A percentile compares a stretch with the other conserved stretches of the same genome.
Evolutionary conservation across 2,888 invertebrate species (phyloP).

Genomic region (Eupsilia transversa): DNA sequence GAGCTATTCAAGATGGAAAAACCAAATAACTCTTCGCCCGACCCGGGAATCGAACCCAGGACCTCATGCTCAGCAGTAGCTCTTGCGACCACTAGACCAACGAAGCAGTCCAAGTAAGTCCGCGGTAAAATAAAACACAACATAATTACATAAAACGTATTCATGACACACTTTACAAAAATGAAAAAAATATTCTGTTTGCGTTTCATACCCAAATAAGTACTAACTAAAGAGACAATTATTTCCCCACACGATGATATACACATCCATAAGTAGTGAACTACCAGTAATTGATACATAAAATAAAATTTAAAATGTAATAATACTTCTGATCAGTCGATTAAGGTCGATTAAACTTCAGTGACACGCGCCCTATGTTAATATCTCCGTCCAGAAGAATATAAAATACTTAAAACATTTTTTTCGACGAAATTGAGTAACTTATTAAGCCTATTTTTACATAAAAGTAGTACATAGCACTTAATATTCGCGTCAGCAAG

Average conservation of each 20-base stretch:
- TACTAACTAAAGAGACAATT: constrained; percentile 40
- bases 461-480: constrained; percentile 72
- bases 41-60: too few relatives aligned
- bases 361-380: constrained; percentile 64
- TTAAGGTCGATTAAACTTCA: constrained; percentile 58
- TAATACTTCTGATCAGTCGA: constrained; percentile 44
- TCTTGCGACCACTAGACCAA: too few relatives aligned
- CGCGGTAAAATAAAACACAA: too few relatives aligned
- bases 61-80: too few relatives aligned
- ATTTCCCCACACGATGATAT: constrained; percentile 42
- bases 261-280: constrained; percentile 42
- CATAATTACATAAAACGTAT: constrained; percentile 34
- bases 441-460: constrained; percentile 69
- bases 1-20: too few relatives aligned
- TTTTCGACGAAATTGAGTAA: constrained; percentile 62
- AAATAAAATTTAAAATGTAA: constrained; percentile 50
- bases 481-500: constrained; percentile 83
- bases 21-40: too few relatives aligned
- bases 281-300: constrained; percentile 53
- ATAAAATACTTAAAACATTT: constrained; percentile 61
- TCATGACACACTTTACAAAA: constrained; percentile 19
- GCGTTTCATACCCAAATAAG: constrained; percentile 44
- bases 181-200: constrained; percentile 38
- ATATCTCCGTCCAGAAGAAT: constrained; percentile 60
- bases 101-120: too few relatives aligned